These are phyloP conservation scores for Tachycineta bicolor DNA, from an alignment of 2,113 vertebrate genomes.

Conservation along the genomic window DNA sequence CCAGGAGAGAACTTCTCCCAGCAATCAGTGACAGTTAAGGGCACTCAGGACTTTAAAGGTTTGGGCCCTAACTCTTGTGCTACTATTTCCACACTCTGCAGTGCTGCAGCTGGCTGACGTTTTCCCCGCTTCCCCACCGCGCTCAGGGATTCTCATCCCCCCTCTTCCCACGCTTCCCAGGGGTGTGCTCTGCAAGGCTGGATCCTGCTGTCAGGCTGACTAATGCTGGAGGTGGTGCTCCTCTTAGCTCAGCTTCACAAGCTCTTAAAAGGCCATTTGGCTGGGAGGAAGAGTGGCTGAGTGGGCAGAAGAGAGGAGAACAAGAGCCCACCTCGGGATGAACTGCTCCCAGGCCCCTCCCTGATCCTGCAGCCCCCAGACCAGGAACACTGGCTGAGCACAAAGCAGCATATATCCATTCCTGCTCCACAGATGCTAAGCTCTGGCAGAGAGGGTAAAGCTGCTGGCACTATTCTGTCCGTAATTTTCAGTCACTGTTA, in stretches of 20 bases:
- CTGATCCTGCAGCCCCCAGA: background rate
- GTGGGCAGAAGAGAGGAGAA: background rate
- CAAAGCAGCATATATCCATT: background rate
- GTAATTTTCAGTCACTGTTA: background rate
- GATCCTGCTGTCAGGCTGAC: background rate
- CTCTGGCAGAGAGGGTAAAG: background rate
- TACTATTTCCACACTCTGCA: background rate
- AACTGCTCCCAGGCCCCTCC: background rate
- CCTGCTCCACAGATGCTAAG: background rate
- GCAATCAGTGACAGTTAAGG: conserved; percentile 46
- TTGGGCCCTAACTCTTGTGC: background rate
- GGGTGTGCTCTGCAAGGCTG: background rate
- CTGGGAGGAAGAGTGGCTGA: background rate
- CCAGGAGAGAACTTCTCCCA: conserved; percentile 5
- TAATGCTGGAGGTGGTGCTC: background rate
- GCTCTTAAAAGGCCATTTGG: conserved; percentile 17
- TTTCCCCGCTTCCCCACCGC: background rate
- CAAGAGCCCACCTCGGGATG: background rate
- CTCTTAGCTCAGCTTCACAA: background rate
- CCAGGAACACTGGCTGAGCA: background rate
- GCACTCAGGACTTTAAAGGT: conserved; percentile 25
- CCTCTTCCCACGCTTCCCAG: background rate
- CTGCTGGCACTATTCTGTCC: background rate
- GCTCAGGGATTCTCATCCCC: background rate
- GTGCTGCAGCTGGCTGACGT: background rate